phyloP scores from a whole-genome alignment of 53 echinoderm and acorn worm genomes.

The Patiria pectinifera region DNA sequence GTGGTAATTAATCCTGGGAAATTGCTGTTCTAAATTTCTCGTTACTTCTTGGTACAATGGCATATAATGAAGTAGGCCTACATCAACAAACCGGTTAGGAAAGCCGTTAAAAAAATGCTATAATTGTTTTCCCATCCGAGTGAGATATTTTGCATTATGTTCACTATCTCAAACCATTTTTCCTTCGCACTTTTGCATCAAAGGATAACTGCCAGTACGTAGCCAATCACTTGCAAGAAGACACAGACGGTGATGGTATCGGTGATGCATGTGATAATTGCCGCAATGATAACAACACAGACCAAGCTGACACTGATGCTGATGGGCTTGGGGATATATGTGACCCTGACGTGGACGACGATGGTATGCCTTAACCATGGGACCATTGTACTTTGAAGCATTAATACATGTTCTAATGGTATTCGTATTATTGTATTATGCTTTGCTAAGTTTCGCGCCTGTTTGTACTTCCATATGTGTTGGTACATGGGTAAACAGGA shows the following conservation, averaged over 20 bases:
- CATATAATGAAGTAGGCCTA: too few relatives aligned
- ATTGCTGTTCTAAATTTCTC: too few relatives aligned
- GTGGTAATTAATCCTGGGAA: too few relatives aligned
- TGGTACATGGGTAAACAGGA: too few relatives aligned
- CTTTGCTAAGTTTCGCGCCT: too few relatives aligned
- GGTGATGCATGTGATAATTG: constrained; percentile 90
- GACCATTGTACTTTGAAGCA: neutral
- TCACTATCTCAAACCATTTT: too few relatives aligned
- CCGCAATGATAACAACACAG: constrained; percentile 49
- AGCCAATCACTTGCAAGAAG: constrained; percentile 71
- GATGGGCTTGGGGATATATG: constrained; percentile 84
- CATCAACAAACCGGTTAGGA: too few relatives aligned
- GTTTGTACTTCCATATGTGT: too few relatives aligned
- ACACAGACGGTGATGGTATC: constrained; percentile 64
- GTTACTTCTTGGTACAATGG: too few relatives aligned
- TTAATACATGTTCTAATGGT: neutral
- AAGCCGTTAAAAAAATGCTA: too few relatives aligned
- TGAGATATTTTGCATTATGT: neutral
- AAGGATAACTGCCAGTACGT: constrained; percentile 88
- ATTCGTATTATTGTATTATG: too few relatives aligned
- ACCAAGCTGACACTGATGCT: constrained; percentile 78
- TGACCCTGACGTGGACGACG: constrained; percentile 79
- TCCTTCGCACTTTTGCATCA: neutral
- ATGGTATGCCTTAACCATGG: constrained; percentile 68
- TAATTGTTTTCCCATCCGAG: neutral